Evolutionary conservation across 2,113 vertebrate genomes (phyloP), one percentile per base, ranked within the genome.

Genomic region (Sinocyclocheilus rhinocerous): DNA sequence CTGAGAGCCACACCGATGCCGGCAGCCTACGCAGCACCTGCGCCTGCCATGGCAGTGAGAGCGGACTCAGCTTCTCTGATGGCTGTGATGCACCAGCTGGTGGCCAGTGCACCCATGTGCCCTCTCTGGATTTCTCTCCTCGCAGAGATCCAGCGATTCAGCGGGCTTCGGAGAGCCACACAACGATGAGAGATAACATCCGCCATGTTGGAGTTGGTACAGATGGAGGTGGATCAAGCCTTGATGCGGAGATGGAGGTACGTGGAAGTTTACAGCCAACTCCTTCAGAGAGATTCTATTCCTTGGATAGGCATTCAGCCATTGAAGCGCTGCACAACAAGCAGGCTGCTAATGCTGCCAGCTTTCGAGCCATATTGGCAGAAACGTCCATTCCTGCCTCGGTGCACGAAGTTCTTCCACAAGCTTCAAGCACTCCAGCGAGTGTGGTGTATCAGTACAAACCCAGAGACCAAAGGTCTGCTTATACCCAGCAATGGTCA

Each of bases 341-440:
- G 0, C 97, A 98, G 8, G 15, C 93, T 6, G 84, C 95, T 83
- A 94, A 94, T 88, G 93, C 94, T 36, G 94, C 95, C 82, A 94
- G 93, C 48, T 98, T 97, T 33, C 96, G 96, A 1, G 88, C 96
- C 39, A 96, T 98, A 67, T 89, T 97, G 55, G 90, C 96, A 0
- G 94, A 96, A 76, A 92, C 97, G 20, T 89, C 95, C 76, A 91
- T 96, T 91, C 96, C 96, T 0, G 93, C 95, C 15, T 96, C 97
- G 0, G 67, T 96, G 67, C 96, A 97, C 3, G 96, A 97, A 33
- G 91, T 93, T 6, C 87, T 96, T 85, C 95, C 96, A 72, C 76
- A 92, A 89, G 91, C 93, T 87, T 92, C 82, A 0, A 93, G 90
- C 0, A 92, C 93, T 0, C 95, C 90, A 70, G 89, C 57, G 4